Conservation (phyloP, 2,113 vertebrate genomes). For the Engystomops pustulosus region DNA sequence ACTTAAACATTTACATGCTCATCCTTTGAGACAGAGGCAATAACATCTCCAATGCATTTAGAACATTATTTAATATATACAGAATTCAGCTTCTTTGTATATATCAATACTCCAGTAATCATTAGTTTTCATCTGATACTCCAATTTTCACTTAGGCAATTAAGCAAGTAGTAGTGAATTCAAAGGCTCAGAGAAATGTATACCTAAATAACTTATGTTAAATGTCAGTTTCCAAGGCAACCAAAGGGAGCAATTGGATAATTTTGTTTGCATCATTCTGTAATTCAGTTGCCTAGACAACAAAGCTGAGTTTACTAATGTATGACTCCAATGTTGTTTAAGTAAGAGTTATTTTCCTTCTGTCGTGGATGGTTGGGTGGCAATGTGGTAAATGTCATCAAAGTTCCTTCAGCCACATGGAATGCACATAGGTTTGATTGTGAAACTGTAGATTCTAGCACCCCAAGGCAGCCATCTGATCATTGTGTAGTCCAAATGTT, state of each 20-base stretch:
- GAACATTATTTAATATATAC: neutral
- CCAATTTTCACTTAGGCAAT: conserved; percentile 10
- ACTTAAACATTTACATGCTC: neutral
- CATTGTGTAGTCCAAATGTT: too few species aligned
- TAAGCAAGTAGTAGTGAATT: conserved; percentile 4
- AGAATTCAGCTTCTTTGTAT: neutral
- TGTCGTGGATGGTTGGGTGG: neutral
- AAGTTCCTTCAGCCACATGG: too few species aligned
- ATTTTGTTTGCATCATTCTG: conserved; percentile 50
- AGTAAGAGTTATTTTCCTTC: conserved; percentile 1
- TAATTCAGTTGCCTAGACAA: conserved; percentile 50
- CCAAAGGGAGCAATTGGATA: conserved; percentile 45
- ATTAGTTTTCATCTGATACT: neutral
- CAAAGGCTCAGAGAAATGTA: neutral
- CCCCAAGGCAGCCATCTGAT: too few species aligned
- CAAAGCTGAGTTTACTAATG: conserved; percentile 35
- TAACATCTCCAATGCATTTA: neutral
- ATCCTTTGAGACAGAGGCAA: neutral
- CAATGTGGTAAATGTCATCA: neutral
- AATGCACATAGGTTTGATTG: too few species aligned
- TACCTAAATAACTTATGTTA: conserved; percentile 34
- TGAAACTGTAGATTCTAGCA: too few species aligned
- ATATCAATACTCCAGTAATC: conserved; percentile 18
- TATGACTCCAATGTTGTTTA: conserved; percentile 23
- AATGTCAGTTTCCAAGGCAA: conserved; percentile 42